A percentile compares a stretch with the other conserved stretches of the same genome.
Conservation (phyloP, 2,888 invertebrate species). For the Boloria euphrosyne region DNA sequence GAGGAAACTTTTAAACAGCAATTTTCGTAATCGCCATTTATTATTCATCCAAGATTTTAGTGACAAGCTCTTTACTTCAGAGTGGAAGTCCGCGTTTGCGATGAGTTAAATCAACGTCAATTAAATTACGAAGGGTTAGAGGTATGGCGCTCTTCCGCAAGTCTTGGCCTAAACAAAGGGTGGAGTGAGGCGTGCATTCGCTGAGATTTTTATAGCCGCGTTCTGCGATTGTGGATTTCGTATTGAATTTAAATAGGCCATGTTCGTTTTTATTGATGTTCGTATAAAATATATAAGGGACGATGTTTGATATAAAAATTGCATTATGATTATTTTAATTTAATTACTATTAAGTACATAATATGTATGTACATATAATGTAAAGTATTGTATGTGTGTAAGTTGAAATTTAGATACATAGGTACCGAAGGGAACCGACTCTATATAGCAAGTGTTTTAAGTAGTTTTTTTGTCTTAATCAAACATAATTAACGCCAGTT, state of each 20-base stretch:
- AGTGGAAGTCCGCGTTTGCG: slow-evolving; percentile 37
- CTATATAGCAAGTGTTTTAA: too few relatives aligned
- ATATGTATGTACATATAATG: too few relatives aligned
- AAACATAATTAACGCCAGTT: too few relatives aligned
- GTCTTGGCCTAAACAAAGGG: slow-evolving; percentile 35
- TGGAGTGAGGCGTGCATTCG: slow-evolving; percentile 12
- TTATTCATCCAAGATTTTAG: slow-evolving; percentile 29
- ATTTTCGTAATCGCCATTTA: slow-evolving; percentile 26
- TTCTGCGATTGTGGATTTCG: not conserved
- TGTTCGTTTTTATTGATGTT: slow-evolving; percentile 5
- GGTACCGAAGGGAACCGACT: too few relatives aligned
- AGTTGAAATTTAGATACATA: too few relatives aligned
- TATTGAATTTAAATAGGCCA: slow-evolving; percentile 9
- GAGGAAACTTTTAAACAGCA: not conserved
- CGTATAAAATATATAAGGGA: not conserved
- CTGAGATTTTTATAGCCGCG: slow-evolving; percentile 14
- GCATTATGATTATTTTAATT: not conserved
- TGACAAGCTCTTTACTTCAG: slow-evolving; percentile 35
- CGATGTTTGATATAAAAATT: not conserved
- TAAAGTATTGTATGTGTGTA: too few relatives aligned
- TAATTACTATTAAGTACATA: too few relatives aligned
- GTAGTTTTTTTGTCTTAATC: too few relatives aligned
- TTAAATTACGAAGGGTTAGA: slow-evolving; percentile 41
- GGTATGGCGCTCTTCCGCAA: slow-evolving; percentile 39
- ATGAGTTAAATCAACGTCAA: slow-evolving; percentile 43